These are phyloP conservation scores for Odontesthes bonariensis DNA, from an alignment of 2,113 vertebrate species.

Conservation along the genomic window DNA sequence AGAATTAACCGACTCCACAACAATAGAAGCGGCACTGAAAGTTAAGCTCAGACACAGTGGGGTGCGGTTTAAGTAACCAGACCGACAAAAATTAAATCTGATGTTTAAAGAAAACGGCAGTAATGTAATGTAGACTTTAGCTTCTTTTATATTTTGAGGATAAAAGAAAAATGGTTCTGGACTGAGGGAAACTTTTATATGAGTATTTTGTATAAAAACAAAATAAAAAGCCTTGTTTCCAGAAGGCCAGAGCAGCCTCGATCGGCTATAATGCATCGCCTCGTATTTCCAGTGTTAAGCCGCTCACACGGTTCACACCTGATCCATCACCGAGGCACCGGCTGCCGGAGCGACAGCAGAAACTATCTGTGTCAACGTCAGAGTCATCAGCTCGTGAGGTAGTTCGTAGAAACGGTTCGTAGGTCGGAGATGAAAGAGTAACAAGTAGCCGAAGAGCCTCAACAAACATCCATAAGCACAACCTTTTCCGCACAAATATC, in stretches of 20 bases:
- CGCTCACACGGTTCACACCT: constrained; percentile 13
- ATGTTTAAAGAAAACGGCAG: not conserved
- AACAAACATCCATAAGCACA: not conserved
- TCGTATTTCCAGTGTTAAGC: constrained; percentile 1
- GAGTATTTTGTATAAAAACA: not conserved
- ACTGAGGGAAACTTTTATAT: no score
- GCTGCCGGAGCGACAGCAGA: constrained; percentile 25
- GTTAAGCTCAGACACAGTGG: no score
- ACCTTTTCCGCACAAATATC: not conserved
- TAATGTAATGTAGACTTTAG: no score
- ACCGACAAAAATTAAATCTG: not conserved
- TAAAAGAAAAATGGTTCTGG: no score
- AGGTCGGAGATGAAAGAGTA: constrained; percentile 8
- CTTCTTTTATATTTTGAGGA: no score
- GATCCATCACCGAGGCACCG: constrained; percentile 21
- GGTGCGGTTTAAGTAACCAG: no score
- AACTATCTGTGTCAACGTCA: not conserved
- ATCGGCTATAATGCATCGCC: constrained; percentile 7
- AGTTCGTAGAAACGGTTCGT: constrained; percentile 18
- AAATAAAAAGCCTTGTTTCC: not conserved
- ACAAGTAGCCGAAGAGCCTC: not conserved
- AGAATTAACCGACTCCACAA: no score
- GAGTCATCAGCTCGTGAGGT: not conserved
- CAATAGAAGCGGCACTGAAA: no score
- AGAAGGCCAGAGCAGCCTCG: not conserved